These are phyloP conservation scores for Caenorhabditis sp. DNA, from an alignment of 2,888 invertebrate genomes.

Conservation along the genomic window DNA sequence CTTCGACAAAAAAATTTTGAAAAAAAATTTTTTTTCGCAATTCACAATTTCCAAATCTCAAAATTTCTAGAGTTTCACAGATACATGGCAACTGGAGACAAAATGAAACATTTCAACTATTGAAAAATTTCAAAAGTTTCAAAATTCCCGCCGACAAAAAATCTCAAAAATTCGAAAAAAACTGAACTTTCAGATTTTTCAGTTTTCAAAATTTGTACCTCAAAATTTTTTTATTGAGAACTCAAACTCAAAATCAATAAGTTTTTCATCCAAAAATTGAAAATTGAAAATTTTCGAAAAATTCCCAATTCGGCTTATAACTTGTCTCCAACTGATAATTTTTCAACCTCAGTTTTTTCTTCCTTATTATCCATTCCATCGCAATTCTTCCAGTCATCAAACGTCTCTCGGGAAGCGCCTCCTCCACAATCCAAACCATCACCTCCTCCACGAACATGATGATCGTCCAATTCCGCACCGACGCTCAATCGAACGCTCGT, in stretches of 20 bases:
- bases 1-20: no score
- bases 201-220: no score
- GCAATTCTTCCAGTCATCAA: constrained; percentile 63
- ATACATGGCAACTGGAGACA: no score
- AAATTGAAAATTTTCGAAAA: not conserved
- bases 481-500: constrained; percentile 93
- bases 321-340: no score
- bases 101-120: no score
- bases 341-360: no score
- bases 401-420: constrained; percentile 62
- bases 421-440: constrained; percentile 82
- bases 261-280: no score
- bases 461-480: constrained; percentile 97
- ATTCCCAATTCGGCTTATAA: no score
- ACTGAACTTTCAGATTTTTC: not conserved
- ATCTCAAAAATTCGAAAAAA: not conserved
- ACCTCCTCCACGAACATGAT: constrained; percentile 98
- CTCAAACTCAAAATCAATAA: no score
- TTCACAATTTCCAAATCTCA: no score
- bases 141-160: not conserved
- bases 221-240: no score
- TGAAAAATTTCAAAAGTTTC: not conserved
- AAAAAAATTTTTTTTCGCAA: no score
- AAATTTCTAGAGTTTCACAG: not conserved
- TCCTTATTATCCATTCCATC: not conserved